A percentile compares a stretch with the other conserved stretches of the same genome.
Conservation (phyloP, 2,797 vertebrate species). For the Ficedula albicollis region DNA sequence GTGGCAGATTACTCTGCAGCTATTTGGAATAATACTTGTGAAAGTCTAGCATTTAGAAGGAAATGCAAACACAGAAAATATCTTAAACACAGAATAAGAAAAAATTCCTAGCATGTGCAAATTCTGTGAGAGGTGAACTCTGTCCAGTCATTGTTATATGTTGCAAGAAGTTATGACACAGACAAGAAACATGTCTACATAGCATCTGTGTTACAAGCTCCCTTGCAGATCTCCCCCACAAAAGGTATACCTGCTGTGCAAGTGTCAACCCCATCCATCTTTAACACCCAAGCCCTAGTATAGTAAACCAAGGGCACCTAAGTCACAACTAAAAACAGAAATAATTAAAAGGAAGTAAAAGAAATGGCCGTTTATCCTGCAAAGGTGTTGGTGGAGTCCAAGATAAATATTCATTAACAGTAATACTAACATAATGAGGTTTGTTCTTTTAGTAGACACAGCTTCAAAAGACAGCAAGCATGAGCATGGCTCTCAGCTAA, state of each 20-base stretch:
- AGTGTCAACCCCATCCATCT: neutral
- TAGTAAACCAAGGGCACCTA: neutral
- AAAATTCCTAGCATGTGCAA: conserved; percentile 19
- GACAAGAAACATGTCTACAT: neutral
- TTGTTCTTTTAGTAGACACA: neutral
- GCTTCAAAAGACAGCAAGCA: neutral
- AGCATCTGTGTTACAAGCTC: neutral
- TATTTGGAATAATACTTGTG: neutral
- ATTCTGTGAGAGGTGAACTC: conserved; percentile 28
- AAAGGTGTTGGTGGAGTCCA: neutral
- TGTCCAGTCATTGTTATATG: neutral
- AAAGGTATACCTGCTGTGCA: neutral
- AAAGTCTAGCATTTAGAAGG: neutral
- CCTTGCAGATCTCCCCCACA: neutral
- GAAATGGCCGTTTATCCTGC: neutral
- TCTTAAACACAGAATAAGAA: neutral
- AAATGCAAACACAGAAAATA: neutral
- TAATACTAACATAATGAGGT: neutral
- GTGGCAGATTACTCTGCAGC: neutral
- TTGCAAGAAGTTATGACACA: conserved; percentile 21
- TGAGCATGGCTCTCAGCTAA: neutral
- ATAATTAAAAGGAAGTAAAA: neutral
- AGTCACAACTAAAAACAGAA: neutral
- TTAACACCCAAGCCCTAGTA: neutral
- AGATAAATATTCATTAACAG: neutral